Conservation (phyloP, 2,797 vertebrate species). For the Melanotaenia nigrans region DNA sequence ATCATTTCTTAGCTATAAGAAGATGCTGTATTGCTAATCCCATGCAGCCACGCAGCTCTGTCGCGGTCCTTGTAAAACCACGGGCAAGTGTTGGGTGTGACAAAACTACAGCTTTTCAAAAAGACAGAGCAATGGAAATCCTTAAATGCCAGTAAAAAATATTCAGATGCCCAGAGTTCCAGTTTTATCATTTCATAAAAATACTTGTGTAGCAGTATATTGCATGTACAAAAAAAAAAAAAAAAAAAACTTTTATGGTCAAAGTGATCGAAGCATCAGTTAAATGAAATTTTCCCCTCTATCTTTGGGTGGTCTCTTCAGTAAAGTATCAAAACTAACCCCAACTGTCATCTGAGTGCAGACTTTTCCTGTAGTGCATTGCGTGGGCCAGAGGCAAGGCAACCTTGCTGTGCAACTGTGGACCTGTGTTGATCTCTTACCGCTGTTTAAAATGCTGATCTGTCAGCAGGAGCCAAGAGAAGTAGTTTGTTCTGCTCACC, state of each 20-base stretch:
- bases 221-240: neutral
- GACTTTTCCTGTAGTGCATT: slow-evolving; percentile 26
- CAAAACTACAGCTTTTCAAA: neutral
- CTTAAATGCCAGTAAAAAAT: neutral
- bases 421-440: slow-evolving; percentile 63
- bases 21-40: neutral
- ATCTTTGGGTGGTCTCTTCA: neutral
- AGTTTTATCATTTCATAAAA: slow-evolving; percentile 11
- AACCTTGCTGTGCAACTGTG: slow-evolving; percentile 43
- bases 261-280: neutral
- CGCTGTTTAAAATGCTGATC: slow-evolving; percentile 68
- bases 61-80: neutral
- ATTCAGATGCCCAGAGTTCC: slow-evolving; percentile 2
- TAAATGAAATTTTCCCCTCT: neutral
- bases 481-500: slow-evolving; percentile 74
- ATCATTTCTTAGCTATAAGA: neutral
- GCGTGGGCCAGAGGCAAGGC: slow-evolving; percentile 51
- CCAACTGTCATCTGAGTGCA: slow-evolving; percentile 7
- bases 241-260: neutral
- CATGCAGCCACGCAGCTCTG: neutral
- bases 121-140: neutral
- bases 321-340: slow-evolving; percentile 11
- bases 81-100: neutral
- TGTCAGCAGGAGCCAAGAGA: slow-evolving; percentile 72
- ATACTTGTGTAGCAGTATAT: neutral